These are phyloP conservation scores for Perca flavescens DNA, from an alignment of 2,113 vertebrate genomes.

Conservation along the genomic window DNA sequence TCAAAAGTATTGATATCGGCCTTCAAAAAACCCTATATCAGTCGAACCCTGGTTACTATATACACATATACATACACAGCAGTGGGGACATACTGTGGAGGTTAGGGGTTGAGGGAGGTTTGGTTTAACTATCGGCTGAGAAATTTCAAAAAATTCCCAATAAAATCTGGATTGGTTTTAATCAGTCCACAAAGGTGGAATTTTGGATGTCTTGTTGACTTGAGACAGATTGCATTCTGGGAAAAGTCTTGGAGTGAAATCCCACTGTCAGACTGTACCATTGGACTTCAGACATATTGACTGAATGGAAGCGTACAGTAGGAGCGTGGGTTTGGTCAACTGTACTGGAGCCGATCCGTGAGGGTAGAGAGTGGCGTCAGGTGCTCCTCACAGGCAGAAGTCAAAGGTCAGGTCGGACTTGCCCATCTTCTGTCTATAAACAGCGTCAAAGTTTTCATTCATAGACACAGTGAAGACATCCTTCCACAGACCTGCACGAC, in stretches of 20 bases:
- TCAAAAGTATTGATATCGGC: background rate
- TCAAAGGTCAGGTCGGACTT: conserved; percentile 96
- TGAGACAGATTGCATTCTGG: conserved; percentile 24
- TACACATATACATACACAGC: conserved; percentile 41
- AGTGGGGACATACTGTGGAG: conserved; percentile 28
- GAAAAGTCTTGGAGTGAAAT: conserved; percentile 33
- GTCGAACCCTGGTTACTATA: conserved; percentile 14
- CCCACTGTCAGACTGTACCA: conserved; percentile 21
- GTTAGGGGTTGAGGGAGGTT: conserved; percentile 43
- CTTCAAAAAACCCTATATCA: background rate
- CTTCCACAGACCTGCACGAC: conserved; percentile 96
- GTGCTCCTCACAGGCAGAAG: conserved; percentile 89
- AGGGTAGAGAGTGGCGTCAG: background rate
- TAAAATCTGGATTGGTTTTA: conserved; percentile 3
- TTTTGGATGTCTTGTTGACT: conserved; percentile 2
- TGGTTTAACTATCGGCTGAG: conserved; percentile 43
- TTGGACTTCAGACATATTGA: conserved; percentile 20
- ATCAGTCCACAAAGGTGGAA: background rate
- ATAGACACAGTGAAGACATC: conserved; percentile 99
- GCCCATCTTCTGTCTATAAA: conserved; percentile 98
- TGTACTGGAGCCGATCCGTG: conserved; percentile 35
- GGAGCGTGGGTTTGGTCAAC: conserved; percentile 11
- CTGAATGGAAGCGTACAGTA: background rate
- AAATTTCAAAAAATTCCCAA: background rate
- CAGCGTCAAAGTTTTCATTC: conserved; percentile 96